Base-by-base conservation (phyloP, 1,140 invertebrate species). In the Theocolax elegans region DNA sequence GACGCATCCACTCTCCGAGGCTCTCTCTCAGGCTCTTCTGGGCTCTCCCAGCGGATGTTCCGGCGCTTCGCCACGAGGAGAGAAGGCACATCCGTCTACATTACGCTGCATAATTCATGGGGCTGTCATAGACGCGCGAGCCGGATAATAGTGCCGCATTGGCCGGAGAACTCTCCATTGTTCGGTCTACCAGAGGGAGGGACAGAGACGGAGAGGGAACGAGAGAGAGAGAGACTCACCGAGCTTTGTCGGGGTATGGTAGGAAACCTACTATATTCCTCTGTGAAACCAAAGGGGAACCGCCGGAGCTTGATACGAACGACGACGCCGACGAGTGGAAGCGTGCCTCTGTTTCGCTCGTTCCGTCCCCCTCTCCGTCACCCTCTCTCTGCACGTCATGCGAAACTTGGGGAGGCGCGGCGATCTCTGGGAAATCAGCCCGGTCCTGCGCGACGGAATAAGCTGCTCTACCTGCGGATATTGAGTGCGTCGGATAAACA, bases 51-150 rank as follows among this genome's bases (percentile, higher is more conserved):
- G 3, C 56, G 31, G 27, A 38, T 56, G 53, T 35, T 56, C 31
- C 17, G 9, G 10, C 27, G 12, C 25, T 19, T 15, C 4, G 13
- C 2, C 51, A 25, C 29, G 15, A 29, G 49, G n/a, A 15, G 15
- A 17, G 42, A 15, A 17, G 42, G 23, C 76, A 82, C 82, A 83
- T 83, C 80, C 80, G 80, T 82, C 79, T 82, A 81, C 79, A 80
- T 79, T 81, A 79, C 80, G 79, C 80, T 84, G 81, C 82, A 84
- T 84, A 84, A 84, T 84, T 84, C 81, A 84, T 83, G 76, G 76
- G 75, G 73, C 80, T 82, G 81, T 84, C 82, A 83, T 81, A 82
- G 80, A 78, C 79, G 82, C 80, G 81, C 79, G 78, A 84, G 79
- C 78, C 77, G 81, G 78, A 84, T 84, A 84, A 83, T 84, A 77